A percentile compares a stretch with the other conserved stretches of the same genome.
phyloP scores from a whole-genome alignment of 2,113 vertebrate species.

The Alligator sinensis region DNA sequence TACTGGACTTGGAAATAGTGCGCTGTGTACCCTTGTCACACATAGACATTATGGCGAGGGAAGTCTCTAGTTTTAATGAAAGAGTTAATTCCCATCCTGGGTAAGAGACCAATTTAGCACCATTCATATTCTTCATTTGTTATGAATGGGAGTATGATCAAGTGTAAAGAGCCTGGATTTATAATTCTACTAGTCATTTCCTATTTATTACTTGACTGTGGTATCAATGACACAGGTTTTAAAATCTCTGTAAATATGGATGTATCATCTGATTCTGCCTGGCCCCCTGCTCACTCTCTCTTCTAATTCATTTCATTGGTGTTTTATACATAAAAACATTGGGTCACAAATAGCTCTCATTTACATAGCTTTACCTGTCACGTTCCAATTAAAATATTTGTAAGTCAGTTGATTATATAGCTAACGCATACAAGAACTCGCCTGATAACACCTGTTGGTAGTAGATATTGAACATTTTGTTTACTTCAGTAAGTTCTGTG shows the following conservation, averaged over 20 bases:
- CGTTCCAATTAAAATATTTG: not conserved
- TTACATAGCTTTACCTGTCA: not conserved
- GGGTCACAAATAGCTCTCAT: not conserved
- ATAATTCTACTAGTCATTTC: not conserved
- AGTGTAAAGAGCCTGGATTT: not conserved
- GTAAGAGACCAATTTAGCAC: not conserved
- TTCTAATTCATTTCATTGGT: not conserved
- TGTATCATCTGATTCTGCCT: not conserved
- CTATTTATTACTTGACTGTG: not conserved
- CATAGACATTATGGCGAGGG: not conserved
- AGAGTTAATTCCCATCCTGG: not conserved
- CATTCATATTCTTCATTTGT: not conserved
- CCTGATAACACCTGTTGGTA: not conserved
- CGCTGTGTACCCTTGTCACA: too few species aligned
- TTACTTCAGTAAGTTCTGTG: not conserved
- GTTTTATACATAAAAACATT: too few species aligned
- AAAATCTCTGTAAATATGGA: not conserved
- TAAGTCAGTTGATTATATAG: not conserved
- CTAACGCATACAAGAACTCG: not conserved
- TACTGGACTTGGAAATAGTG: too few species aligned
- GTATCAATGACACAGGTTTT: not conserved
- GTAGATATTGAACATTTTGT: not conserved
- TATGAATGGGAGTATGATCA: not conserved
- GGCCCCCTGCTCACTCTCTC: not conserved
- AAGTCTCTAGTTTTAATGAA: not conserved